Evolutionary conservation across 2,113 vertebrate species (phyloP), one percentile per base, ranked within the genome.

Genomic region (Fulmarus glacialis): DNA sequence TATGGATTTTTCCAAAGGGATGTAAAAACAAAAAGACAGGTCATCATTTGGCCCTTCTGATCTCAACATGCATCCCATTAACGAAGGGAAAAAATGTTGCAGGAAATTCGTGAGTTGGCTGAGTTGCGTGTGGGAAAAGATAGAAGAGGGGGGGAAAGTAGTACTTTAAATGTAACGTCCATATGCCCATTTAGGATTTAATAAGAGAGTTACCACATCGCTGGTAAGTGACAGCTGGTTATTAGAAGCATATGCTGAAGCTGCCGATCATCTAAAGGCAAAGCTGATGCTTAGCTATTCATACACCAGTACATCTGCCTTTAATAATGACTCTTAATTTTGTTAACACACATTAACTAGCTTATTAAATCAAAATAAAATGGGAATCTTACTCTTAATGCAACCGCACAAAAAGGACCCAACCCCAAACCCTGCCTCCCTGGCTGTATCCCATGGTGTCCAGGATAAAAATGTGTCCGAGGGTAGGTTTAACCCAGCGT

Each of bases 251-350:
- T 55, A 88, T 8, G 0, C 72, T 75, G 92, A 86, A 93, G 77
- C 90, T 87, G 75, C 4, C 16, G 90, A 96, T 96, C 68, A 90
- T 96, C 93, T 94, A 38, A 96, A 95, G 71, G 79, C 88, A 96
- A 89, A 84, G 79, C 82, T 90, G 80, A 81, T 90, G 79, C 43
- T 82, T 56, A 88, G 85, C 67, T 94, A 71, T 94, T 95, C 89
- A 62, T 87, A 89, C 34, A 78, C 48, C 72, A 92, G 36, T 89
- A 87, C 95, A 97, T 96, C 94, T 97, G 97, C 70, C 77, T 96
- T 94, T 93, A 97, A 97, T 97, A 96, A 89, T 79, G 80, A 77
- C 30, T 96, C 94, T 92, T 89, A 94, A 96, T 96, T 96, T 94
- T 70, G 82, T 93, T 96, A 96, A 94, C 92, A 89, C 0, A 1